Percentiles rank a stretch among this genome's conserved stretches.
These are phyloP conservation scores for Sebastiscus albofasciatus DNA, from an alignment of 2,797 vertebrate genomes.

Conservation along the genomic window DNA sequence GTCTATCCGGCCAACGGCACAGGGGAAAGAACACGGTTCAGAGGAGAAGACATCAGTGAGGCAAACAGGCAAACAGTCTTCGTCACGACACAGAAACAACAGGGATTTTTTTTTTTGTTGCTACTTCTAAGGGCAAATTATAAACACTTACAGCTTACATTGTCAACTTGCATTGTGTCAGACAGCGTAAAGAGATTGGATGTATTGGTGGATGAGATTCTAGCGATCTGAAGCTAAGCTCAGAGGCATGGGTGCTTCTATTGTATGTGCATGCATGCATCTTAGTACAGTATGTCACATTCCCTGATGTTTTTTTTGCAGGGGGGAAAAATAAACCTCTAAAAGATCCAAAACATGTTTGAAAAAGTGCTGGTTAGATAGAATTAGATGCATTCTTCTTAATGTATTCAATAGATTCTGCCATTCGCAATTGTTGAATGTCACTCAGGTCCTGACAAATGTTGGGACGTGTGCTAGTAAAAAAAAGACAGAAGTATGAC, in stretches of 20 bases:
- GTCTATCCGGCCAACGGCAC: conserved; percentile 91
- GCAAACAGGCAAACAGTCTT: conserved; percentile 46
- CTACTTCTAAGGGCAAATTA: conserved; percentile 86
- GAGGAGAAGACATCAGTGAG: conserved; percentile 84
- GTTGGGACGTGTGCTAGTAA: conserved; percentile 76
- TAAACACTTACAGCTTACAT: conserved; percentile 92
- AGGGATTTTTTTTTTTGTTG: conserved; percentile 47
- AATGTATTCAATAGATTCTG: conserved; percentile 92
- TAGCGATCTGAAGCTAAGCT: conserved; percentile 70
- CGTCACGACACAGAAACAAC: conserved; percentile 71
- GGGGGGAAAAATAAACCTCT: not conserved
- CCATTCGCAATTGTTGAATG: conserved; percentile 87
- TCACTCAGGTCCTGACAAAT: conserved; percentile 79
- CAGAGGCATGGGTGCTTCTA: conserved; percentile 49
- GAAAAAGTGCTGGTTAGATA: conserved; percentile 46
- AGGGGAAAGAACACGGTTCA: conserved; percentile 92
- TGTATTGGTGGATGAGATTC: conserved; percentile 61
- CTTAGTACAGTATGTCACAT: conserved; percentile 41
- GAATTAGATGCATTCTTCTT: conserved; percentile 54
- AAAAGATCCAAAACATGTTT: conserved; percentile 37
- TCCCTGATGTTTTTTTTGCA: conserved; percentile 45
- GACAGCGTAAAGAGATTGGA: conserved; percentile 80
- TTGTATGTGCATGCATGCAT: conserved; percentile 79
- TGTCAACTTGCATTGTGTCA: conserved; percentile 98
- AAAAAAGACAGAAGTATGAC: conserved; percentile 63